A percentile compares a stretch with the other conserved stretches of the same genome.
Evolutionary conservation across 2,797 vertebrate species (phyloP).

Genomic region (Microctenopoma stevenorrisi): DNA sequence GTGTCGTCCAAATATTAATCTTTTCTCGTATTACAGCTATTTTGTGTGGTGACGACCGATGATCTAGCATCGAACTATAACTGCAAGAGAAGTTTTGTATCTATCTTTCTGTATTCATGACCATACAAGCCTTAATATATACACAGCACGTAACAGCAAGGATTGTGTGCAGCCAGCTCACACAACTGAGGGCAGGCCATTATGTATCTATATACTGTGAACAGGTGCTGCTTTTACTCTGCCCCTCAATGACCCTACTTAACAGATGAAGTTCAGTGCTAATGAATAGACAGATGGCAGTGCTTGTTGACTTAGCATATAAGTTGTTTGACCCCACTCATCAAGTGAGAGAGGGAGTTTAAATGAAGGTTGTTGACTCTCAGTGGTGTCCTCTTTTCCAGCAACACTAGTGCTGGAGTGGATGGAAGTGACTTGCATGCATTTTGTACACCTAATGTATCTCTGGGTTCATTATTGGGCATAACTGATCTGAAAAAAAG

Average conservation of each 20-base stretch:
- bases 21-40: slow-evolving; percentile 20
- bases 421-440: not conserved
- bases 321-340: slow-evolving; percentile 59
- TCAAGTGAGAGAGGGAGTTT: slow-evolving; percentile 31
- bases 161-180: slow-evolving; percentile 10
- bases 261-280: slow-evolving; percentile 48
- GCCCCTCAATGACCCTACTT: slow-evolving; percentile 53
- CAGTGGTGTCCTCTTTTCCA: slow-evolving; percentile 19
- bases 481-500: no score
- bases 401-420: slow-evolving; percentile 19
- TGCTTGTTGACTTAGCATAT: slow-evolving; percentile 60
- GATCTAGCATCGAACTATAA: not conserved
- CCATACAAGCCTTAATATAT: no score
- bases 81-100: not conserved
- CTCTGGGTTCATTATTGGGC: not conserved
- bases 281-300: slow-evolving; percentile 65
- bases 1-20: slow-evolving; percentile 23
- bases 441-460: not conserved
- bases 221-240: slow-evolving; percentile 25
- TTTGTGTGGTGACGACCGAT: slow-evolving; percentile 9
- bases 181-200: slow-evolving; percentile 6
- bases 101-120: no score
- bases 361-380: slow-evolving; percentile 41
- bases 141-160: no score
- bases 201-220: slow-evolving; percentile 29